Base-by-base conservation (phyloP, 2,888 invertebrate genomes). In the Drosophila rellima region DNA sequence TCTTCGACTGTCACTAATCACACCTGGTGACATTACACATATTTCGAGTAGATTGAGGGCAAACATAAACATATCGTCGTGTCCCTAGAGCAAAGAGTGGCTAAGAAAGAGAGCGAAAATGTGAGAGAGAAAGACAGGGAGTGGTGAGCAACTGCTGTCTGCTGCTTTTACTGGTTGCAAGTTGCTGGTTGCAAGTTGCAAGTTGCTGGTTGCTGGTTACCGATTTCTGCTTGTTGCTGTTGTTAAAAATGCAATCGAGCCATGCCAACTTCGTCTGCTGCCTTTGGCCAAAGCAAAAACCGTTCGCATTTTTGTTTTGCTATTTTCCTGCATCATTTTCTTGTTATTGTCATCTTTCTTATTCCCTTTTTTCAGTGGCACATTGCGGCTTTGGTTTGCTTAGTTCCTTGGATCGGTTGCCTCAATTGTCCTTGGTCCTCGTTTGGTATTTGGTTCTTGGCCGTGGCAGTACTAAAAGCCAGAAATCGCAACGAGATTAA, bases 21-120 rank as follows among this genome's bases (percentile, higher is more conserved):
- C 66, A 70, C 72, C 70, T 70, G 70, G 50, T 62, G 79, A 70
- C 72, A 68, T 70, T 72, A 60, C 18, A 67, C 60, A 79, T 62
- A 71, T 66, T 11, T 13, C 33, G 33, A 11, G 15, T 70, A 51
- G 52, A 83, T 68, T 67, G 66, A 54, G 65, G 75, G 51, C 55
- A 65, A 63, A 66, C 77, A 74, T 5, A 29, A 29, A 44, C 8
- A 26, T 5, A 15, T 2, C 23, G 2, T 17, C 10, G 10, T 39
- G 10, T 4, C 17, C n/a, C 35, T n/a, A 15, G 37, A 37, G 37
- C 8, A 37, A 15, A 10, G 7, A 23, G 23, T 6, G 6, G n/a
- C 23, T 10, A 2, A 33, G 5, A n/a, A 1, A 33, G n/a, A 39
- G 15, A 51, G 20, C 47, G 26, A 8, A 11, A 15, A 11, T 40